These are phyloP conservation scores for Trochalopteron elliotii DNA, from an alignment of 2,113 vertebrate genomes.

Conservation along the genomic window DNA sequence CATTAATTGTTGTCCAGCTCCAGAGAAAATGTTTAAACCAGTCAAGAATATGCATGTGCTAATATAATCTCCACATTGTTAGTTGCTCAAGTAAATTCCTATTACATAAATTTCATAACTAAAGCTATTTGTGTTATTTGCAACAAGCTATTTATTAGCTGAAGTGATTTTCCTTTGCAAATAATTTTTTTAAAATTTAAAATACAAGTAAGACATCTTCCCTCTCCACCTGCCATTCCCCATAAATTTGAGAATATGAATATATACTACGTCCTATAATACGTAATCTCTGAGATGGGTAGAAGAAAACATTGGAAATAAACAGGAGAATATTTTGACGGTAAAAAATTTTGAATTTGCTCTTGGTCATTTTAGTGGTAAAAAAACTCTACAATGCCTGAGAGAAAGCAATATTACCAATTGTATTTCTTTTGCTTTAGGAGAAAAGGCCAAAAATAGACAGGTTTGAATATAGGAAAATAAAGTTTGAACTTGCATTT, in stretches of 20 bases:
- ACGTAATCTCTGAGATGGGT: neutral
- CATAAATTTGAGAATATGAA: neutral
- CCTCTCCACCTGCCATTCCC: neutral
- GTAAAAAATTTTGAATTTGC: neutral
- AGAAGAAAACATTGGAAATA: neutral
- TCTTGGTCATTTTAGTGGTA: neutral
- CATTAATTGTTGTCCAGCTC: neutral
- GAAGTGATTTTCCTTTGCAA: neutral
- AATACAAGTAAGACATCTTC: neutral
- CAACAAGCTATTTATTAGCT: neutral
- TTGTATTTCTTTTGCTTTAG: neutral
- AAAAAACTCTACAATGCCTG: neutral
- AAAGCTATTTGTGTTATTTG: neutral
- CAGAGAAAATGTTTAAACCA: neutral
- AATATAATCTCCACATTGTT: neutral
- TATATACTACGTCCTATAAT: neutral
- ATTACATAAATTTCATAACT: neutral
- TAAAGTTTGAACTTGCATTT: neutral
- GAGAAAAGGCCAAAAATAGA: neutral
- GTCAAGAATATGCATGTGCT: neutral
- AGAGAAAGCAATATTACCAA: neutral
- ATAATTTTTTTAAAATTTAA: neutral
- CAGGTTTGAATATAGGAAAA: neutral
- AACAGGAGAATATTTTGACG: neutral
- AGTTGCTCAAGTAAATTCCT: neutral